A percentile compares a stretch with the other conserved stretches of the same genome.
These are phyloP conservation scores for Resseliella maxima DNA, from an alignment of 2,888 invertebrate genomes.

Conservation along the genomic window DNA sequence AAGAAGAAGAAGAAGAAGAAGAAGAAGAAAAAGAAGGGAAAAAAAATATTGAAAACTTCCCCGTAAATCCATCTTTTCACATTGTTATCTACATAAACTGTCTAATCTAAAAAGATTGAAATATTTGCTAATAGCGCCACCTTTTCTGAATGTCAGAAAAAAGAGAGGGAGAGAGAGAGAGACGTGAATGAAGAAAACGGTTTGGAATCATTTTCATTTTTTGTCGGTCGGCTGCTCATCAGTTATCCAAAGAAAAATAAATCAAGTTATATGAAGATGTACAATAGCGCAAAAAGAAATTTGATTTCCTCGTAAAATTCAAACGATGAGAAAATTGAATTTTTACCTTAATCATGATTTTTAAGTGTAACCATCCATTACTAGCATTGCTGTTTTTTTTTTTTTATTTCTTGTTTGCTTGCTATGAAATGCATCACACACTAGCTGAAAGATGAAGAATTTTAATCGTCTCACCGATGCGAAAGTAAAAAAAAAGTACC, in stretches of 20 bases:
- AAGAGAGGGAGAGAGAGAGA: too few species aligned
- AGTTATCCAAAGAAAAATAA: not conserved
- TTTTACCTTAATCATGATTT: slow-evolving; percentile 43
- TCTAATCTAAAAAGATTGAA: slow-evolving; percentile 12
- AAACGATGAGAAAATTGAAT: not conserved
- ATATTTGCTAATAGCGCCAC: slow-evolving; percentile 22
- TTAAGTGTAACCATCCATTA: not conserved
- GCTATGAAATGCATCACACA: not conserved
- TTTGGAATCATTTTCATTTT: not conserved
- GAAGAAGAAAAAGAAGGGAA: too few species aligned
- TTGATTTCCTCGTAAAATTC: not conserved
- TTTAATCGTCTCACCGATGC: slow-evolving; percentile 3
- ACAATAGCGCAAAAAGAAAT: not conserved
- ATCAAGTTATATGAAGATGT: not conserved
- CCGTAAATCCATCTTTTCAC: not conserved
- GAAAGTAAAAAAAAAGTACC: too few species aligned
- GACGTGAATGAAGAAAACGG: not conserved
- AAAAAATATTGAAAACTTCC: not conserved
- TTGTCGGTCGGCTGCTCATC: not conserved
- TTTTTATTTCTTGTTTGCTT: too few species aligned
- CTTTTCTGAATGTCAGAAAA: not conserved
- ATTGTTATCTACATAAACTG: slow-evolving; percentile 21
- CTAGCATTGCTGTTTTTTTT: not conserved
- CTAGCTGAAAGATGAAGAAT: not conserved
- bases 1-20: not conserved